Conservation (phyloP, 2,797 vertebrate genomes). For the Micrastur ruficollis region DNA sequence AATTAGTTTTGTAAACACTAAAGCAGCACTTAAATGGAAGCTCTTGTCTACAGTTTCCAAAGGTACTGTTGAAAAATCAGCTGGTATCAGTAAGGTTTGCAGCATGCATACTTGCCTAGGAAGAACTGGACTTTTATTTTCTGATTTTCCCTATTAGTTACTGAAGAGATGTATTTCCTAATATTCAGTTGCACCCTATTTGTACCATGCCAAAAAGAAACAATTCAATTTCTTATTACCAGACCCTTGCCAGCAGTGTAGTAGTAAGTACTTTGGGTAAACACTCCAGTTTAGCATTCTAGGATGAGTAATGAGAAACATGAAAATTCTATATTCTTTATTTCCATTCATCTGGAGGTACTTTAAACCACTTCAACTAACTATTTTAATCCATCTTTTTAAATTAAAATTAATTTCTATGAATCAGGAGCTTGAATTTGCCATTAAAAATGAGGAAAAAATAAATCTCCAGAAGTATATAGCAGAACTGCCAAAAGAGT, state of each 20-base stretch:
- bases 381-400: neutral
- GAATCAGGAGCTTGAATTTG: neutral
- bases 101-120: neutral
- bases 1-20: neutral
- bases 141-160: neutral
- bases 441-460: neutral
- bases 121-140: neutral
- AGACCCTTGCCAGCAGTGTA: neutral
- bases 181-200: neutral
- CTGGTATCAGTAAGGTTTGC: neutral
- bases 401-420: neutral
- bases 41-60: neutral
- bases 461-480: neutral
- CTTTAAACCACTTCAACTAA: neutral
- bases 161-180: neutral
- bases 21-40: neutral
- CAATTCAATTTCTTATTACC: neutral
- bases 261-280: neutral
- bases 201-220: neutral
- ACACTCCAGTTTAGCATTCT: neutral
- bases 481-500: neutral
- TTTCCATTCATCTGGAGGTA: neutral
- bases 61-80: neutral
- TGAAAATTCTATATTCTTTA: neutral
- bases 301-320: neutral